Evolutionary conservation across 2,113 vertebrate species (phyloP), one percentile per base, ranked within the genome.

Genomic region (Tamias sibiricus): DNA sequence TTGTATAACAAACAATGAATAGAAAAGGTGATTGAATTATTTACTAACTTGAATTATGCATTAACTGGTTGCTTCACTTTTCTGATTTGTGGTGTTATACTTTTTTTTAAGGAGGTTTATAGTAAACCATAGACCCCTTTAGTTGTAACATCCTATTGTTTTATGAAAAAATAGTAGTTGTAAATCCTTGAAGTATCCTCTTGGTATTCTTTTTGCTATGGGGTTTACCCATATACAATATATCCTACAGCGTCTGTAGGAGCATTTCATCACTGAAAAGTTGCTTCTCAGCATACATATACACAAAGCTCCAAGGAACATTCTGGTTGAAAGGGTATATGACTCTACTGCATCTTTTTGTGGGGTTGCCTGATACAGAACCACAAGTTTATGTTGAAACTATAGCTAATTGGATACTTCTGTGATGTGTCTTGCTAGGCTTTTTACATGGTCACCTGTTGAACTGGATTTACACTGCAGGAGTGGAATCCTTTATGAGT

Each of bases 11-110:
- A 94, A 71, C 2, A 59, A 49, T 54, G 66, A 74, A 66, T 77
- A 35, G 30, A 69, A 80, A 76, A 37, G 5, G 3, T 54, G 40
- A 64, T 14, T 84, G 7, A 17, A 40, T 84, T 80, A 71, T n/a
- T 90, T 87, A 47, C 26, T 95, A 92, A 68, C 26, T 57, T 92
- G 90, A 94, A 87, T 90, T 74, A 71, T 91, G 35, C 40, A 92
- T 76, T 88, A 93, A 40, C 26, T 44, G 22, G 26, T 84, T 20
- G 9, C 4, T 66, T 94, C 35, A 64, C 3, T 94, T 69, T 49
- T 87, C 28, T 72, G 12, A 22, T 4, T 74, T 32, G 32, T 16
- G 16, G 8, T 42, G 71, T 7, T 81, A 7, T 24, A 49, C 11
- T 16, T 16, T 52, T 82, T 26, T 86, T 7, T 57, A 71, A 68